These are phyloP conservation scores for Eupithecia centaureata DNA, from an alignment of 2,888 invertebrate genomes.

Conservation along the genomic window DNA sequence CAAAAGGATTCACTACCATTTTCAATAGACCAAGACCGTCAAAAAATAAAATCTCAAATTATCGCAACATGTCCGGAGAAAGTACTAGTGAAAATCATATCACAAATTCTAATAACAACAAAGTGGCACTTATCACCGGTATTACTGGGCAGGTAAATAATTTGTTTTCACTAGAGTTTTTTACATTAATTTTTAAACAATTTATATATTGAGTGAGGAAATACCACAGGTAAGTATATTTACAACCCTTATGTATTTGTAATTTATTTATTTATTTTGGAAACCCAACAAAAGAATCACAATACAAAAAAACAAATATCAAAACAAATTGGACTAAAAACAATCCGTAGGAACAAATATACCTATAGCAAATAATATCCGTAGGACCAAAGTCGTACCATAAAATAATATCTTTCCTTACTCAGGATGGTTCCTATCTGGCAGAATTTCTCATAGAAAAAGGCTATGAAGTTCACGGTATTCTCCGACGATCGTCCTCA, in stretches of 20 bases:
- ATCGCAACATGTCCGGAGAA: conserved; percentile 69
- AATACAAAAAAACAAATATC: too few species aligned
- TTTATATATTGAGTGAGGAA: too few species aligned
- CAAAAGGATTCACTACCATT: background rate
- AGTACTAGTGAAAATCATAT: conserved; percentile 46
- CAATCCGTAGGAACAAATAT: too few species aligned
- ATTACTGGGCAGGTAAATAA: conserved; percentile 96
- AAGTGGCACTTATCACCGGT: conserved; percentile 96
- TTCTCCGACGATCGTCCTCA: conserved; percentile 96
- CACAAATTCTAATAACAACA: conserved; percentile 62
- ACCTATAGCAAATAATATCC: too few species aligned
- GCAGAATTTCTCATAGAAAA: conserved; percentile 96
- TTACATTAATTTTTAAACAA: background rate
- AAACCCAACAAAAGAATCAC: too few species aligned
- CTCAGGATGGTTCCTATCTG: conserved; percentile 98
- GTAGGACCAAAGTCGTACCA: background rate
- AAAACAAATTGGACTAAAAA: too few species aligned
- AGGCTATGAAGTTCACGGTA: conserved; percentile 97
- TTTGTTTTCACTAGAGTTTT: background rate
- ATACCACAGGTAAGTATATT: background rate
- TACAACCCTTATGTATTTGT: too few species aligned
- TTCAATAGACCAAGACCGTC: background rate
- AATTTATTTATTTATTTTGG: too few species aligned
- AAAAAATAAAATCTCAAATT: conserved; percentile 6
- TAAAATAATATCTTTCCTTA: background rate